Conservation (phyloP, 64 coral and sea anemone genomes). For the Acropora yongei region DNA sequence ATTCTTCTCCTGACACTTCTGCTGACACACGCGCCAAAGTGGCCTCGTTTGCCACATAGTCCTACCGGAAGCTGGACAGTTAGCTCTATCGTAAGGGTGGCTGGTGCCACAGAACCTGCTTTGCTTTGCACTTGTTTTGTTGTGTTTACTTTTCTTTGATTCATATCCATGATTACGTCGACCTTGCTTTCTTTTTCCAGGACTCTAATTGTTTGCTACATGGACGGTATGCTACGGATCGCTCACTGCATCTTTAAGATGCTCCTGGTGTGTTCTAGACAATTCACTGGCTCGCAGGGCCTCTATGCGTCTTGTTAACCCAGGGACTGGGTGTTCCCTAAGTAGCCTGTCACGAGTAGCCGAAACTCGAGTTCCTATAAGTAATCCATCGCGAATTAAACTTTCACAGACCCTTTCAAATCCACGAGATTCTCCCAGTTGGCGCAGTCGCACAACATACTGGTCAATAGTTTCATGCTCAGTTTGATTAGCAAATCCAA, state of each 20-base stretch:
- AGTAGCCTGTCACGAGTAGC: no score
- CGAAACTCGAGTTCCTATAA: no score
- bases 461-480: background rate
- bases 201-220: no score
- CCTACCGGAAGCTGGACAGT: conserved; percentile 20
- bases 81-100: background rate
- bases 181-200: no score
- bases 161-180: no score
- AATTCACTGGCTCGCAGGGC: no score
- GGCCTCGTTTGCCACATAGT: conserved; percentile 13
- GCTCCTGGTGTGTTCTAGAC: no score
- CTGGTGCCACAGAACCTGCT: conserved; percentile 11
- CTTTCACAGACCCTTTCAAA: background rate
- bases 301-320: no score
- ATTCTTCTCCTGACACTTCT: background rate
- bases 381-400: no score
- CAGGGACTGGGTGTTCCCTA: no score
- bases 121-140: background rate
- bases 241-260: no score
- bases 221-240: no score
- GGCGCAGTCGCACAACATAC: background rate
- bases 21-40: background rate
- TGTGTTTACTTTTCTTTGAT: background rate
- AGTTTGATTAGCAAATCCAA: background rate
- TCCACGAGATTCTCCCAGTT: background rate